Evolutionary conservation across 2,797 vertebrate genomes (phyloP).

Genomic region (Sebastes umbrosus): DNA sequence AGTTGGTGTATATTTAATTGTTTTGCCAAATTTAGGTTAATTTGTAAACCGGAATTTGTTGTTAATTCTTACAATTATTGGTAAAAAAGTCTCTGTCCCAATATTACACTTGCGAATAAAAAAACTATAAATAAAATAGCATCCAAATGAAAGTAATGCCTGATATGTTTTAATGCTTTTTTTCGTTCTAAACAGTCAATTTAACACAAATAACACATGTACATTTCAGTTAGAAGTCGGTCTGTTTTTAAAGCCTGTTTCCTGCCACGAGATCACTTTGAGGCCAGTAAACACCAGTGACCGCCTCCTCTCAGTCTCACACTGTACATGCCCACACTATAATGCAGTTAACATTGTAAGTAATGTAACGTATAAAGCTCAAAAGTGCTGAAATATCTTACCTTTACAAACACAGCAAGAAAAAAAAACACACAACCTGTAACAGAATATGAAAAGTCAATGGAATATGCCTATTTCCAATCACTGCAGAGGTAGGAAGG

Average conservation of each 20-base stretch:
- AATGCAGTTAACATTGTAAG: constrained; percentile 48
- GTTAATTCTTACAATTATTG: not conserved
- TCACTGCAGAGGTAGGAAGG: constrained; percentile 81
- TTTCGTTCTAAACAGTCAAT: constrained; percentile 71
- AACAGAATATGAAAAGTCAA: constrained; percentile 68
- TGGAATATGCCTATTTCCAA: constrained; percentile 70
- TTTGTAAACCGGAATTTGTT: not conserved
- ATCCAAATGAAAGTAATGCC: constrained; percentile 64
- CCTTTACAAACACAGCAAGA: constrained; percentile 80
- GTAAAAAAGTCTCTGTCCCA: not conserved
- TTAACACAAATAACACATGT: constrained; percentile 74
- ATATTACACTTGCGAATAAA: not conserved
- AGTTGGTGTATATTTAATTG: not conserved
- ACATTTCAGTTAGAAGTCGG: constrained; percentile 64
- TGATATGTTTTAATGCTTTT: constrained; percentile 82
- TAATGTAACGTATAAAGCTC: constrained; percentile 66
- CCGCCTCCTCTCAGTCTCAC: constrained; percentile 42
- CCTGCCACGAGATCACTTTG: constrained; percentile 50
- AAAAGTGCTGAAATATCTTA: constrained; percentile 84
- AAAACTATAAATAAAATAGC: constrained; percentile 43
- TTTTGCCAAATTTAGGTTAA: not conserved
- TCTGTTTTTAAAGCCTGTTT: constrained; percentile 42
- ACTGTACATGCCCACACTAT: constrained; percentile 51
- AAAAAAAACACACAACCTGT: constrained; percentile 62
- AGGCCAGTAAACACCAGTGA: constrained; percentile 58